These are phyloP conservation scores for Agriopis marginaria DNA, from an alignment of 2,888 invertebrate genomes.

Conservation along the genomic window DNA sequence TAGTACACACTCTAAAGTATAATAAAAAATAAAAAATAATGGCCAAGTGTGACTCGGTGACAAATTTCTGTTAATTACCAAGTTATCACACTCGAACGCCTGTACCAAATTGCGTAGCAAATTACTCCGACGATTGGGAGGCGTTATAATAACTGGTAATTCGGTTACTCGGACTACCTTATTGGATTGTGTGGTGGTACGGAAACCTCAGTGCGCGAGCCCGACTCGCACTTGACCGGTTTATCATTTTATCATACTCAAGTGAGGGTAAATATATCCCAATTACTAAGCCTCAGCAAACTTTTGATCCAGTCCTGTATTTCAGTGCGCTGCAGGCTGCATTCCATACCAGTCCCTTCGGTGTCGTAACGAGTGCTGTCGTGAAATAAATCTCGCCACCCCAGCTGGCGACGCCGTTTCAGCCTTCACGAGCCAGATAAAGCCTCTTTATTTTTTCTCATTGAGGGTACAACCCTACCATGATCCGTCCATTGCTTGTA, in stretches of 20 bases:
- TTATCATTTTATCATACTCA: background rate
- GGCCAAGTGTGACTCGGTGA: too few species aligned
- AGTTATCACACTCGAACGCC: too few species aligned
- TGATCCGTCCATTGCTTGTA: background rate
- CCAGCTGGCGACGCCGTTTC: conserved; percentile 66
- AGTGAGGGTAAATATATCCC: background rate
- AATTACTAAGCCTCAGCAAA: background rate
- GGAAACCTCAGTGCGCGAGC: too few species aligned
- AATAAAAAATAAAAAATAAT: too few species aligned
- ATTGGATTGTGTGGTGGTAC: too few species aligned
- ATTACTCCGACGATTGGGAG: too few species aligned
- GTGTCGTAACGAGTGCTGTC: conserved; percentile 81
- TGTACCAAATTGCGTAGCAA: too few species aligned
- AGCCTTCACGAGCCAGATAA: conserved; percentile 78
- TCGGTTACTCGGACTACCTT: too few species aligned
- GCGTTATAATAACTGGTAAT: too few species aligned
- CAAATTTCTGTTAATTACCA: too few species aligned
- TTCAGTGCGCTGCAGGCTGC: conserved; percentile 70
- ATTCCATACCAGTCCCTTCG: conserved; percentile 75
- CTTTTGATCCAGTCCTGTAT: conserved; percentile 41
- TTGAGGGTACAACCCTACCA: conserved; percentile 55
- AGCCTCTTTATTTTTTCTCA: conserved; percentile 82
- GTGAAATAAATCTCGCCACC: conserved; percentile 84
- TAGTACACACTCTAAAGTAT: too few species aligned
- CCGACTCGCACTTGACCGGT: too few species aligned